Evolutionary conservation across 2,797 vertebrate genomes (phyloP), one percentile per base, ranked within the genome.

Genomic region (Phrynocephalus vlangalii): DNA sequence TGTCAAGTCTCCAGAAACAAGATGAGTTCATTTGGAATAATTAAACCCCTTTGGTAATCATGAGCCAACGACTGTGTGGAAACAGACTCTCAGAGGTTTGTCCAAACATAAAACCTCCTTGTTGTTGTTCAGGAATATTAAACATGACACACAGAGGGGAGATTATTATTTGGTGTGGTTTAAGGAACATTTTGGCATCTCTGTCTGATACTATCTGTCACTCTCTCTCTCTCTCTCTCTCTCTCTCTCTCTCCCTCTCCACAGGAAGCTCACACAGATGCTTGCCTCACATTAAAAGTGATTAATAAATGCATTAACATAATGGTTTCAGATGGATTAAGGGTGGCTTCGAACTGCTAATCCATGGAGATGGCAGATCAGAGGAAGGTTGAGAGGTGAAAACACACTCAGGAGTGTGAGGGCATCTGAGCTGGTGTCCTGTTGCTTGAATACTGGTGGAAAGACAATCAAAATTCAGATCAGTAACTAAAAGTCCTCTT

Each of bases 251-350:
- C n/a, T 20, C 30, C 79, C 79, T 84, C 84, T 93, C 88, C 89
- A 91, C 85, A 87, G 90, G 83, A 30, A 90, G 91, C 91, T 83
- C n/a, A 85, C 83, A 92, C 93, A 94, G 93, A 92, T 94, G 93
- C 92, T 95, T 93, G 92, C 70, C 88, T 93, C 90, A 85, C 90
- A 94, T 92, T 28, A 77, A 85, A 92, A 91, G 91, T 92, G 94
- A 92, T 95, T 95, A 94, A 94, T 94, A 93, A 93, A 92, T 91
- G 92, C 93, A 92, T 90, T 89, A 87, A 87, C 84, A 79, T 84
- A 88, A 92, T 87, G 89, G 90, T 86, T 93, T 89, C 83, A 91
- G 86, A 87, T 92, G 91, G 89, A 92, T 87, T 68, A 83, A 92
- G 88, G 88, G 88, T 73, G 87, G 79, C 3, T 87, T 81, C 88